phyloP scores from a whole-genome alignment of 2,113 vertebrate genomes.

The Lophura nycthemera region DNA sequence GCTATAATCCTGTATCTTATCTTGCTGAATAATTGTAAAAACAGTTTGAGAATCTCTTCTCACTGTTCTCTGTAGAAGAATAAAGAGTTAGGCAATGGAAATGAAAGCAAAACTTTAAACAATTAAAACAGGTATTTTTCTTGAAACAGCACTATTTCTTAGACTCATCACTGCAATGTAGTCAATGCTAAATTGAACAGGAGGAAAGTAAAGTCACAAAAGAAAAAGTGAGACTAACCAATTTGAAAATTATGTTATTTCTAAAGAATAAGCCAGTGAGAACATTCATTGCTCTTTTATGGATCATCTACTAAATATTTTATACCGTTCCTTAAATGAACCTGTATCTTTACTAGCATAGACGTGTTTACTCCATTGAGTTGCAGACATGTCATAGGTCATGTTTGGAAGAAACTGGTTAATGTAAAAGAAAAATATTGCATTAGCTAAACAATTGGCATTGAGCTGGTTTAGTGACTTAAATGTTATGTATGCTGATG shows the following conservation, averaged over 20 bases:
- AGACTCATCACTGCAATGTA: neutral
- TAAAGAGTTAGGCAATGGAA: neutral
- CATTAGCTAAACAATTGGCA: neutral
- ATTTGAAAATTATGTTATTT: neutral
- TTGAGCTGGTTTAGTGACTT: neutral
- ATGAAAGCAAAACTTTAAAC: neutral
- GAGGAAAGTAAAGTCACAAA: neutral
- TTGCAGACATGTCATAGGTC: neutral
- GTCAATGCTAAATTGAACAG: neutral
- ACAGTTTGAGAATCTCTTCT: fast-evolving
- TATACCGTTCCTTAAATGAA: neutral
- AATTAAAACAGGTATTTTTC: neutral
- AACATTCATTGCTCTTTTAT: neutral
- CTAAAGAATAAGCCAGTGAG: neutral
- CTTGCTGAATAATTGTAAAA: neutral
- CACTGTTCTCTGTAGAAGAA: neutral
- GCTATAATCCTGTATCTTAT: neutral
- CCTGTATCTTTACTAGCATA: neutral
- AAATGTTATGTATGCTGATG: neutral
- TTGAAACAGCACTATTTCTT: neutral
- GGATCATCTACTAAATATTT: neutral
- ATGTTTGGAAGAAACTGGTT: neutral
- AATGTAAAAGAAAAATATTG: neutral
- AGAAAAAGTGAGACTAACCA: neutral
- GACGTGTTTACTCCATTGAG: neutral